Base-by-base conservation (phyloP, 2,797 vertebrate species). In the Leptoclinus maculatus region DNA sequence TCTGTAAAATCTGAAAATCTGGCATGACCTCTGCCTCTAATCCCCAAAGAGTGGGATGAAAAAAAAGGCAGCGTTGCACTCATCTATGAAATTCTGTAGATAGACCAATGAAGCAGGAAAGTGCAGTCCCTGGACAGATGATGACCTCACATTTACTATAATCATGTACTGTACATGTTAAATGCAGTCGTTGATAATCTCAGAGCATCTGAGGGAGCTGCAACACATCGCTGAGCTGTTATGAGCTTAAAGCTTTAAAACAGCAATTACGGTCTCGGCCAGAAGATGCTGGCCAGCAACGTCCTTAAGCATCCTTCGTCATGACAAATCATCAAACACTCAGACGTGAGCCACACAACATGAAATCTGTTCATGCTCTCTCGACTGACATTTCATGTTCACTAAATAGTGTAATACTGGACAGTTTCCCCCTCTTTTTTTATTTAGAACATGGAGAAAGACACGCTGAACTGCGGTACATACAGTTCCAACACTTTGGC, bases 1-100 rank as follows among this genome's bases (percentile, higher is more conserved):
- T 66, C 58, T 74, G 71, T 80, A 53, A 87, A 90, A 88, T 88
- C 84, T 59, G 74, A 49, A 86, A 89, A 89, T 90, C 76, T 88
- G 85, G 70, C 74, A 87, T 89, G 83, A 84, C 81, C 41, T 62
- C 59, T 53, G 58, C 25, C 83, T 78, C 54, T 90, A 92, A 92
- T 89, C 88, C 74, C 69, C 58, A 82, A 53, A 79, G 80, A 89
- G 89, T 76, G 62, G 73, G 66, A 89, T 89, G 2, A 68, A 79
- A 69, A 78, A 79, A 85, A 82, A 70, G 45, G 58, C 43, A 65
- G 83, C 41, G 2, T 82, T 79, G 77, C 76, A 81, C 65, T 83
- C 57, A 38, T 76, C 54, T 75, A 38, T 84, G 67, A 88, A 84
- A 88, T 71, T 71, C 38, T 39, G 51, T 67, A 70, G 39, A 83